phyloP scores from a whole-genome alignment of 1,140 invertebrate genomes.

The Lepidostoma basale region DNA sequence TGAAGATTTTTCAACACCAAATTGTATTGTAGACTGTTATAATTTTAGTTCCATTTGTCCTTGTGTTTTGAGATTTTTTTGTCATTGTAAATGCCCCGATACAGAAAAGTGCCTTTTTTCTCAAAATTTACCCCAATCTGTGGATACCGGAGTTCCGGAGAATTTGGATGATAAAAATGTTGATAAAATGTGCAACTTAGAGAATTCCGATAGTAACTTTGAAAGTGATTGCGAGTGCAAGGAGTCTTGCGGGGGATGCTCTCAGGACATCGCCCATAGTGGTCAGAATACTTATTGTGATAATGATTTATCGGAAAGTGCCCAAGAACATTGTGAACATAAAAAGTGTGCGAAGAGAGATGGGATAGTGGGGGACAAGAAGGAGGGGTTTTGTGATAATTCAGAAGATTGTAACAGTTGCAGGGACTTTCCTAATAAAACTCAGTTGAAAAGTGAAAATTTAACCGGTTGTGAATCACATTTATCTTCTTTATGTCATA shows the following conservation, averaged over 20 bases:
- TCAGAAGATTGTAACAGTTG: constrained; percentile 3
- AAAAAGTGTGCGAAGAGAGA: background rate
- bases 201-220: constrained; percentile 30
- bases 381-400: constrained; percentile 10
- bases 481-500: constrained; percentile 39
- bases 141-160: constrained; percentile 6
- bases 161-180: constrained; percentile 10
- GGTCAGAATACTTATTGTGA: background rate
- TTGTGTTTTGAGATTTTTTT: constrained; percentile 56
- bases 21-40: constrained; percentile 46
- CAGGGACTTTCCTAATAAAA: background rate
- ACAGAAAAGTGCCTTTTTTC: constrained; percentile 43
- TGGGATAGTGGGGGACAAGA: background rate
- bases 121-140: constrained; percentile 28
- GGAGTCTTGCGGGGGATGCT: constrained; percentile 14
- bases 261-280: constrained; percentile 11
- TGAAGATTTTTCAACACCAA: constrained; percentile 66
- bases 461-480: constrained; percentile 34
- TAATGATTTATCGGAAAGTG: background rate
- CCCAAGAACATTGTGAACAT: constrained; percentile 2
- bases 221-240: constrained; percentile 39
- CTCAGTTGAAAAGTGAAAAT: constrained; percentile 21
- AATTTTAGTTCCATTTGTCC: constrained; percentile 52
- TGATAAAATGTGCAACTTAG: constrained; percentile 2
- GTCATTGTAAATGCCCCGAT: constrained; percentile 52